A percentile compares a stretch with the other conserved stretches of the same genome.
Evolutionary conservation across 2,113 vertebrate genomes (phyloP).

Genomic region (Tonatia bakeri): DNA sequence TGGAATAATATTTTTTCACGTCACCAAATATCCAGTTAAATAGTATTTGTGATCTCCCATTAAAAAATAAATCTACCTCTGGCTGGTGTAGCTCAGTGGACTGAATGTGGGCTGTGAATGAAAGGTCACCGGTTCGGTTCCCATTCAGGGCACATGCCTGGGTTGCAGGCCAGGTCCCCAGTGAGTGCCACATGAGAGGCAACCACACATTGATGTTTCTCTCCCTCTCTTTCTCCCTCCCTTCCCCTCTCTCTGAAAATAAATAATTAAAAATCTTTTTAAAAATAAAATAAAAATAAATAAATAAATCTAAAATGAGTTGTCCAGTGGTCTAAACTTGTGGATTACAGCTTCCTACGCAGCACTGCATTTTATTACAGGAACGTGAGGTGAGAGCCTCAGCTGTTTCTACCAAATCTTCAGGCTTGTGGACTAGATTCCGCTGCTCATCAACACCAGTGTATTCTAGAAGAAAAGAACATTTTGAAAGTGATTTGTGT

Average conservation of each 20-base stretch:
- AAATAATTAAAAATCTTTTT: no score
- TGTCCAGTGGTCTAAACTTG: neutral
- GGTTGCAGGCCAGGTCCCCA: no score
- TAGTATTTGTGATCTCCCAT: neutral
- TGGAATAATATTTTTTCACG: neutral
- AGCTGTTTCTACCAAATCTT: conserved; percentile 4
- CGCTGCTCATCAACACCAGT: neutral
- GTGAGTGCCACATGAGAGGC: no score
- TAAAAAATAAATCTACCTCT: conserved; percentile 32
- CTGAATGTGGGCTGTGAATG: no score
- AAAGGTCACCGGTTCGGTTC: no score
- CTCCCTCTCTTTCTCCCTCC: no score
- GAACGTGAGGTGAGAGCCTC: conserved; percentile 18
- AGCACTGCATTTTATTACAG: neutral
- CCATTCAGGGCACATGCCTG: no score
- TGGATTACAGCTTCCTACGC: neutral
- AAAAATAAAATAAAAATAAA: no score
- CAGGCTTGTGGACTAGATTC: conserved; percentile 31
- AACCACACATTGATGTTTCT: no score
- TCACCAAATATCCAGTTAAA: neutral
- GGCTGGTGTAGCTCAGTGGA: no score
- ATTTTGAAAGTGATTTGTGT: neutral
- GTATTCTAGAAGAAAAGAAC: conserved; percentile 39
- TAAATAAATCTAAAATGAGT: conserved; percentile 38
- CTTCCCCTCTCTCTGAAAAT: no score